A percentile compares a stretch with the other conserved stretches of the same genome.
Conservation (phyloP, 2,797 vertebrate genomes). For the Melanotaenia boesemani region DNA sequence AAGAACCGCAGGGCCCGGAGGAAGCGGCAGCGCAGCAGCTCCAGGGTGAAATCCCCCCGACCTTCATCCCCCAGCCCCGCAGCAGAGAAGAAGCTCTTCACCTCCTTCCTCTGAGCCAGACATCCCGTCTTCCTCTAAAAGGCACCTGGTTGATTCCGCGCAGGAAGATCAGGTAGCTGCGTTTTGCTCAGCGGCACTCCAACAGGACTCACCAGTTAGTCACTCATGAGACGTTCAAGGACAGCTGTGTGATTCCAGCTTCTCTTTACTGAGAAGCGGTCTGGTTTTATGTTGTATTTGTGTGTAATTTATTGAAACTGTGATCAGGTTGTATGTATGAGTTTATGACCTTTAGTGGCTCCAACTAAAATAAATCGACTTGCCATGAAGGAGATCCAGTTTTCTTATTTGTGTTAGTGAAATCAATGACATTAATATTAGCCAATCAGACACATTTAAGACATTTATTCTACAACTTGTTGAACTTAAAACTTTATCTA, state of each 20-base stretch:
- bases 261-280: neutral
- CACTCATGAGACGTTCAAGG: neutral
- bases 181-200: neutral
- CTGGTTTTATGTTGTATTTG: neutral
- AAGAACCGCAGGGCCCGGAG: conserved; percentile 83
- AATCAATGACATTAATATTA: no score
- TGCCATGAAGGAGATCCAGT: neutral
- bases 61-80: neutral
- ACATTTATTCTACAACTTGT: no score
- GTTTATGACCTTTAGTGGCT: no score
- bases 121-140: neutral
- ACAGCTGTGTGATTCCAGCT: neutral
- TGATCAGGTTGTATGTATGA: no score
- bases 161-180: neutral
- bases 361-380: no score
- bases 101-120: conserved; percentile 22
- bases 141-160: neutral
- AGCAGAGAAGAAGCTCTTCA: conserved; percentile 17
- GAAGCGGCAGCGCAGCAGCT: conserved; percentile 65
- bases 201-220: neutral
- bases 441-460: no score
- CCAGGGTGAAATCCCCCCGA: conserved; percentile 28
- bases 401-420: neutral
- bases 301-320: neutral
- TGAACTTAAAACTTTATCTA: no score